Evolutionary conservation across 2,888 invertebrate genomes (phyloP), one percentile per base, ranked within the genome.

Genomic region (Caenorhabditis uteleia): DNA sequence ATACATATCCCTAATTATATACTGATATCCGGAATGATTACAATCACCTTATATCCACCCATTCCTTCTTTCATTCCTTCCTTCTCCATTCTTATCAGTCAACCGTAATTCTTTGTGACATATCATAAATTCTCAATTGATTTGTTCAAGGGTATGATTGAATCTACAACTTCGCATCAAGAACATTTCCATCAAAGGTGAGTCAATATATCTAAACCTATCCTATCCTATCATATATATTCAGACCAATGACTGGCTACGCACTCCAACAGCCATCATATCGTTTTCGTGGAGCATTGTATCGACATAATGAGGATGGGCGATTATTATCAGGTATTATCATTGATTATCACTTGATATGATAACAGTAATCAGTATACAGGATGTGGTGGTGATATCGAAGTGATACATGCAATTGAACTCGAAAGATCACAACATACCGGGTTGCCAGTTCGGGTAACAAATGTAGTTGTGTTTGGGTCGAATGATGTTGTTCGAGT

Each of bases 341-440:
- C 2, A n/a, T 31, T 31, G 46, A 14, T 6, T 23, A 14, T 18
- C 27, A 20, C 25, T 36, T 34, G 5, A 23, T 34, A 6, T 16
- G 21, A 23, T 12, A n/a, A n/a, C n/a, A n/a, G n/a, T n/a, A n/a
- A n/a, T n/a, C n/a, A n/a, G n/a, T n/a, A n/a, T n/a, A n/a, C 47
- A 70, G 71, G 72, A 1, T 67, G 72, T 43, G 72, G 72, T n/a
- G 72, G 72, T 3, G 66, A 72, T 51, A 49, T 72, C 20, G 72
- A 72, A 55, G 67, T 72, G 20, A 54, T 69, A 20, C 68, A 69
- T 31, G 27, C 64, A 7, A 43, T 57, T 3, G 72, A 72, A 49
- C 50, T 67, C n/a, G 51, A 64, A 38, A 34, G 67, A 43, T 69
- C 72, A n/a, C 68, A 68, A 57, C 54, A 68, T 44, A 72, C 72